Base-by-base conservation (phyloP, 2,888 invertebrate species). In the Thereva nobilitata region DNA sequence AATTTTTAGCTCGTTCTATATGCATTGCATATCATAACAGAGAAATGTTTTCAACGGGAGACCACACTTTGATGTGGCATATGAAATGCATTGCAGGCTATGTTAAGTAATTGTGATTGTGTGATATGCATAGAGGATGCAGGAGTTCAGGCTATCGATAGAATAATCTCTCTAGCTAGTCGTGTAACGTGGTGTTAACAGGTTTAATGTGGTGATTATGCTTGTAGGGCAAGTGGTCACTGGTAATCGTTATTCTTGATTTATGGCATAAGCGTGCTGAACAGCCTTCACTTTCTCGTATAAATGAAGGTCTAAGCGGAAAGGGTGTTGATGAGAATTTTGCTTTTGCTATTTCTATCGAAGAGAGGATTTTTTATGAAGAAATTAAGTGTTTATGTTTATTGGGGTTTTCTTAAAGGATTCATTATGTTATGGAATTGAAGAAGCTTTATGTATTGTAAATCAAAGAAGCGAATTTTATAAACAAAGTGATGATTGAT, bases 141-240 rank as follows among this genome's bases (percentile, higher is more conserved):
- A 23, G 23, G 23, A 23, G 23, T 23, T 23, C 23, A 23, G 23
- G 23, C 23, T 37, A 59, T 57, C 45, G 47, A 47, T 38, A 12
- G 37, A 35, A 49, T 59, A 49, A 49, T 49, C 47, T 49, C 37
- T 49, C 37, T 37, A 49, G 23, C 23, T 23, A 23, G 23, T 23
- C 23, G 59, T 59, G 59, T 49, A 59, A 59, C 59, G 47, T 47
- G 49, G 59, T 59, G 59, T 47, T 59, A 59, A 59, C 49, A 49
- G 59, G 44, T 47, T 38, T 59, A 59, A 47, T 59, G 59, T 47
- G 59, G 59, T 59, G 59, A 47, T 59, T 37, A 37, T 49, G 45
- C 34, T 12, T 59, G 59, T 49, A 37, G 49, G 47, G 47, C 59
- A 49, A 23, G 23, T 23, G 23, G 23, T 23, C 37, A 37, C 47